Conservation (phyloP, 1,140 invertebrate genomes). For the Drosophila ercepeae region DNA sequence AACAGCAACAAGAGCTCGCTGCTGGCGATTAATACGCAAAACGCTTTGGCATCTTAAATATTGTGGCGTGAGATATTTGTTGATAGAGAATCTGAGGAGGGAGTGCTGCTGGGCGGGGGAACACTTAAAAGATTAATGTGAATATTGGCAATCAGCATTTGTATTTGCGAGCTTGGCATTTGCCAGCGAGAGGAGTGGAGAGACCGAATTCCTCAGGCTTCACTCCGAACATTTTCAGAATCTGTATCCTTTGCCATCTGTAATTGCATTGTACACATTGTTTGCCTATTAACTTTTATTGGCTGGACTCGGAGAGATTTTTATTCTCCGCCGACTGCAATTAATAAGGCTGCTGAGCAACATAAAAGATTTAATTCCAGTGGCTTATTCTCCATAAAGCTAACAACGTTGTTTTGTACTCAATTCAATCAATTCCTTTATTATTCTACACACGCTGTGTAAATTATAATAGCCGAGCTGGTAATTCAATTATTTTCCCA, state of each 20-base stretch:
- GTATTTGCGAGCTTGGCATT: slow-evolving; percentile 74
- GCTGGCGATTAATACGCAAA: slow-evolving; percentile 77
- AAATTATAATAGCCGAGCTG: slow-evolving; percentile 59
- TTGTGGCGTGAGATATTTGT: slow-evolving; percentile 69
- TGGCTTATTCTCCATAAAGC: neutral
- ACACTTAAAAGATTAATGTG: slow-evolving; percentile 66
- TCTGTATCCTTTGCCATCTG: slow-evolving; percentile 14
- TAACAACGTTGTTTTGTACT: neutral
- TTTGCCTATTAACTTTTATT: neutral
- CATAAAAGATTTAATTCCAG: neutral
- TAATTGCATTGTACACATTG: slow-evolving; percentile 6
- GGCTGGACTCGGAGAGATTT: neutral
- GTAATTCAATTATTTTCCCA: slow-evolving; percentile 19
- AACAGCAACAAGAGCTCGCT: slow-evolving; percentile 7
- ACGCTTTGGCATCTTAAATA: slow-evolving; percentile 80
- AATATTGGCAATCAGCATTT: slow-evolving; percentile 78
- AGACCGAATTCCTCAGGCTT: neutral
- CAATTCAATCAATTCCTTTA: slow-evolving; percentile 57
- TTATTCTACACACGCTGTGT: slow-evolving; percentile 60
- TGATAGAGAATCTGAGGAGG: slow-evolving; percentile 33
- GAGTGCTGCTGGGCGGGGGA: neutral
- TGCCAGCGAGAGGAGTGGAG: slow-evolving; percentile 46
- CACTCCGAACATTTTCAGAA: neutral
- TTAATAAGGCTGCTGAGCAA: neutral
- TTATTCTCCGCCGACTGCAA: neutral